Conservation (phyloP, 2,797 vertebrate species). For the Arnoldichthys spilopterus region DNA sequence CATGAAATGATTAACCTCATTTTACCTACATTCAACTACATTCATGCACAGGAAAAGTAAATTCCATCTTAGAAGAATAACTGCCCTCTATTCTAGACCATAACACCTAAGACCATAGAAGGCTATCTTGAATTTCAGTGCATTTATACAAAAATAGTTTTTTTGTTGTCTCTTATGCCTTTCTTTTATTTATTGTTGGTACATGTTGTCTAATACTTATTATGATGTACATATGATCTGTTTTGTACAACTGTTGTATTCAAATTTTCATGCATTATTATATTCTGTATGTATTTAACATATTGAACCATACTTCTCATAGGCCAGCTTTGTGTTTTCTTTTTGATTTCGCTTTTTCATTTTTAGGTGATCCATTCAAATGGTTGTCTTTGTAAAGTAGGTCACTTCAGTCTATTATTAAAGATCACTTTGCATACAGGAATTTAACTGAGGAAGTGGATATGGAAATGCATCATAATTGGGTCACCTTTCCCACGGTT, state of each 20-base stretch:
- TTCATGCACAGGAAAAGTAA: not conserved
- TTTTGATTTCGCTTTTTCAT: not conserved
- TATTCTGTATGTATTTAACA: constrained; percentile 51
- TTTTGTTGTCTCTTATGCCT: constrained; percentile 37
- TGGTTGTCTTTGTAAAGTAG: constrained; percentile 9
- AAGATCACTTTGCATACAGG: not conserved
- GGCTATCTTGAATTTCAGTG: constrained; percentile 16
- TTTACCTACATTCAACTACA: not conserved
- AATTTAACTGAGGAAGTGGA: not conserved
- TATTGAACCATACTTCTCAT: constrained; percentile 33
- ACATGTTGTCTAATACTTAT: constrained; percentile 57
- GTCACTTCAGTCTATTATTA: not conserved
- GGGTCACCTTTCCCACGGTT: not conserved
- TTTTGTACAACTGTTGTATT: constrained; percentile 53
- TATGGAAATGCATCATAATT: not conserved
- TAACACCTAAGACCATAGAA: not conserved
- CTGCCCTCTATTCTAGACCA: not conserved
- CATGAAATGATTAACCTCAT: not conserved
- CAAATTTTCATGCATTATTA: constrained; percentile 41
- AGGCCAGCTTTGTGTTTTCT: not conserved
- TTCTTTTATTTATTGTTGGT: constrained; percentile 49
- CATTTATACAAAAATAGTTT: not conserved
- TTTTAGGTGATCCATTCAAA: not conserved
- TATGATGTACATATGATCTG: constrained; percentile 64
- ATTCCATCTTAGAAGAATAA: not conserved